Evolutionary conservation across 2,888 invertebrate genomes (phyloP).

Genomic region (Mythimna impura): DNA sequence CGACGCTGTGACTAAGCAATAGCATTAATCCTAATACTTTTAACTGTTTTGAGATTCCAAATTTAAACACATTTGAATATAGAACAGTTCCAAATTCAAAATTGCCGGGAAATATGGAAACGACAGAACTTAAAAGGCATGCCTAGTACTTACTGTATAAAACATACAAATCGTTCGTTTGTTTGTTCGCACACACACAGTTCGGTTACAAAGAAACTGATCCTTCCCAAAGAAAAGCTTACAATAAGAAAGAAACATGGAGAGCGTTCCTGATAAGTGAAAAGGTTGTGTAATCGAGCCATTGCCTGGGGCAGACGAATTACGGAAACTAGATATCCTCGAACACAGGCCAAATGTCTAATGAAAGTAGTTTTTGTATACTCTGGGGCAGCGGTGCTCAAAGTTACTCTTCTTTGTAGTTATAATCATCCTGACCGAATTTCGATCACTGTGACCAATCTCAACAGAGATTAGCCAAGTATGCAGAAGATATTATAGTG

Average conservation of each 20-base stretch:
- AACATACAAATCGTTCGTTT: slow-evolving; percentile 36
- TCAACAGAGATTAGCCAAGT: too few species aligned
- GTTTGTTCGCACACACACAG: slow-evolving; percentile 3
- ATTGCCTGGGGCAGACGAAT: slow-evolving; percentile 59
- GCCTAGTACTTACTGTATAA: neutral
- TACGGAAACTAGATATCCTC: slow-evolving; percentile 63
- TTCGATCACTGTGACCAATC: too few species aligned
- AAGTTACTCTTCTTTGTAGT: slow-evolving; percentile 13
- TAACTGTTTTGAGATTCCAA: too few species aligned
- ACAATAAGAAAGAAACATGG: slow-evolving; percentile 39
- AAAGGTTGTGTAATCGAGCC: slow-evolving; percentile 59
- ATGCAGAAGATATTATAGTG: too few species aligned
- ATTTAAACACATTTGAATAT: too few species aligned
- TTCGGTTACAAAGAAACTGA: slow-evolving; percentile 45
- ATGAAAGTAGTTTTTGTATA: slow-evolving; percentile 58
- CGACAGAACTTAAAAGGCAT: too few species aligned
- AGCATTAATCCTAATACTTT: too few species aligned
- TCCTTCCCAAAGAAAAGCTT: slow-evolving; percentile 25
- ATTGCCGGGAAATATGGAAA: too few species aligned
- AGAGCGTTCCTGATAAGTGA: slow-evolving; percentile 42
- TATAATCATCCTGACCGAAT: too few species aligned
- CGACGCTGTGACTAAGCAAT: too few species aligned
- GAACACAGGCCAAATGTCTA: slow-evolving; percentile 50
- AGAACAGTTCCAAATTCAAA: too few species aligned
- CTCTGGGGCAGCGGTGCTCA: slow-evolving; percentile 25